These are phyloP conservation scores for Cinara cedri DNA, from an alignment of 2,888 invertebrate genomes.

Conservation along the genomic window DNA sequence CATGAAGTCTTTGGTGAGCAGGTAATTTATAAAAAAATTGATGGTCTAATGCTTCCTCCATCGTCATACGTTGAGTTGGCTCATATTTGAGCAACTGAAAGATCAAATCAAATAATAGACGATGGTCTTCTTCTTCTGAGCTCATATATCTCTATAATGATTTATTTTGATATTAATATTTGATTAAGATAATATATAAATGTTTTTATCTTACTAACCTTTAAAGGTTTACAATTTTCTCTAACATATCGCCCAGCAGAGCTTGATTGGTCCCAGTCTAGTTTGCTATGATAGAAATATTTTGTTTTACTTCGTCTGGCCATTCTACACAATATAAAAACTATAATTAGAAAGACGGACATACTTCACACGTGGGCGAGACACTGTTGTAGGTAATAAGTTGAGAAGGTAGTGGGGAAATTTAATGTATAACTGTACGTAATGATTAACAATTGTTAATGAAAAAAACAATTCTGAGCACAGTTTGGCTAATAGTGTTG, in stretches of 20 bases:
- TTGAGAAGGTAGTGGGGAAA: no score
- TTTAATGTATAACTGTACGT: no score
- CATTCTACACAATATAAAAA: conserved; percentile 69
- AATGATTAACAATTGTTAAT: no score
- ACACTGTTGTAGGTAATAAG: no score
- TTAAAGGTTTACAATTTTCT: conserved; percentile 95
- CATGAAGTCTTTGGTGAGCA: conserved; percentile 75
- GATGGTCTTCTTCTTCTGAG: conserved; percentile 87
- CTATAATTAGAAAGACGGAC: conserved; percentile 1
- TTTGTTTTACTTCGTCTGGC: conserved; percentile 91
- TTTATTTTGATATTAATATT: conserved; percentile 24
- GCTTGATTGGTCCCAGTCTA: conserved; percentile 98
- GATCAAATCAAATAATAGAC: conserved; percentile 92
- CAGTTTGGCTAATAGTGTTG: no score
- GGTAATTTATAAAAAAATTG: conserved; percentile 91
- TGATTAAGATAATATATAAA: neutral
- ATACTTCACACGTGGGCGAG: no score
- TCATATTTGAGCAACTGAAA: conserved; percentile 97
- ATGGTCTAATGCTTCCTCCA: conserved; percentile 87
- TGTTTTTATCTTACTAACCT: conserved; percentile 70
- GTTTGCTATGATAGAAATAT: conserved; percentile 96
- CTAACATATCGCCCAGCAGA: conserved; percentile 96
- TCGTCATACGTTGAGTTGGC: conserved; percentile 85
- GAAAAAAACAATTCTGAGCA: no score
- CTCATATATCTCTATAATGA: conserved; percentile 82